Conservation (phyloP, 2,113 vertebrate genomes). For the Plectropomus leopardus region DNA sequence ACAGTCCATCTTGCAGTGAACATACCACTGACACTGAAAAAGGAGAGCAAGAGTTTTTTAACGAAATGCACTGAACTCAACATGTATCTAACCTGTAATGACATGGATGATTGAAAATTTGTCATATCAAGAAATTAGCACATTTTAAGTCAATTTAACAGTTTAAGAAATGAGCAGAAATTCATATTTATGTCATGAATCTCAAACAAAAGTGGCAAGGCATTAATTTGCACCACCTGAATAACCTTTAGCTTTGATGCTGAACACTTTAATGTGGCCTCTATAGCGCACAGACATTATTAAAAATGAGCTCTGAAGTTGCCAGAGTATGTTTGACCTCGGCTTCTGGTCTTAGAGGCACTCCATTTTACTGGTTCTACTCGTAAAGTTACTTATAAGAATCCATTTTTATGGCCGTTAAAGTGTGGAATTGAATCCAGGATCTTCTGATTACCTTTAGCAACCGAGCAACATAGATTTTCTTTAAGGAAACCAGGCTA, state of each 20-base stretch:
- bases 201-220: not conserved
- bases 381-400: conserved; percentile 39
- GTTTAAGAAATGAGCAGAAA: conserved; percentile 9
- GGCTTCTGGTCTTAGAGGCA: conserved; percentile 16
- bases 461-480: not conserved
- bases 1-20: conserved; percentile 7
- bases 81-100: conserved; percentile 42
- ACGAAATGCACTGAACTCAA: conserved; percentile 24
- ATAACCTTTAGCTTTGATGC: conserved; percentile 27
- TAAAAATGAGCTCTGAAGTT: conserved; percentile 33
- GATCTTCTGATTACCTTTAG: conserved; percentile 34
- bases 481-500: not conserved
- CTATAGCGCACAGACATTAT: conserved; percentile 18
- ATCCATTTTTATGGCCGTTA: conserved; percentile 49
- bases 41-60: conserved; percentile 23
- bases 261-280: conserved; percentile 21
- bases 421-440: conserved; percentile 40
- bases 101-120: conserved; percentile 19
- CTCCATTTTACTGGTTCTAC: conserved; percentile 31
- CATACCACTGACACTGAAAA: conserved; percentile 50
- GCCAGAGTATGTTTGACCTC: conserved; percentile 33
- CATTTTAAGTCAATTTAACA: conserved; percentile 10
- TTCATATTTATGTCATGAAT: not conserved
- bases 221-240: not conserved
- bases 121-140: conserved; percentile 1